A percentile compares a stretch with the other conserved stretches of the same genome.
These are phyloP conservation scores for Acanthurus lineatus DNA, from an alignment of 2,797 vertebrate species.

Conservation along the genomic window DNA sequence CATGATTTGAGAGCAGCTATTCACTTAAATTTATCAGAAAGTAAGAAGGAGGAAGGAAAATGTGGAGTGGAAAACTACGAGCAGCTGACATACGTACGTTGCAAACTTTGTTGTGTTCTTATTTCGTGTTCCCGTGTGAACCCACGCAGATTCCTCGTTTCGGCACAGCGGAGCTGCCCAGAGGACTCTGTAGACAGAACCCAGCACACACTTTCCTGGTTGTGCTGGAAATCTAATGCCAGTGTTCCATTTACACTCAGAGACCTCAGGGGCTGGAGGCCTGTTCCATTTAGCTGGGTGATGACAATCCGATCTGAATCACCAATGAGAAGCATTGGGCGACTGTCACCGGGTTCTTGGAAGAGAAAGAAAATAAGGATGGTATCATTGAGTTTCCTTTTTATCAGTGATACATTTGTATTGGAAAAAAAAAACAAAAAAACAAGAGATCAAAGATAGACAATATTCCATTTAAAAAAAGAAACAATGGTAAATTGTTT, in stretches of 20 bases:
- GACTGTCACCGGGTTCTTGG: conserved; percentile 89
- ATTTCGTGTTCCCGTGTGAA: conserved; percentile 89
- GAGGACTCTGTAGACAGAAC: conserved; percentile 88
- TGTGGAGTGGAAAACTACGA: not conserved
- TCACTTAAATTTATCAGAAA: conserved; percentile 9
- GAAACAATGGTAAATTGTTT: not conserved
- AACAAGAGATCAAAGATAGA: not conserved
- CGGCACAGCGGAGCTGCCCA: conserved; percentile 90
- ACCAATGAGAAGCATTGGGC: conserved; percentile 90
- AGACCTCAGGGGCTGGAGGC: conserved; percentile 82
- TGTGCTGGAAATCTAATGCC: conserved; percentile 91
- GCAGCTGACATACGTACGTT: conserved; percentile 83
- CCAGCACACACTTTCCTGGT: conserved; percentile 92
- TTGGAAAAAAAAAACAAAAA: conserved; percentile 6
- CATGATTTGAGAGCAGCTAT: conserved; percentile 17
- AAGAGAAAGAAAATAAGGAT: conserved; percentile 2
- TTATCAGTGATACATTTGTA: conserved; percentile 12
- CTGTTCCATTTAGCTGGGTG: conserved; percentile 91
- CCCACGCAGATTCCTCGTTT: conserved; percentile 85
- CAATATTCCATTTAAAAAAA: not conserved
- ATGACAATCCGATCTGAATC: conserved; percentile 89
- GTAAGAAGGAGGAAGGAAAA: not conserved
- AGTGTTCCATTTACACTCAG: conserved; percentile 88
- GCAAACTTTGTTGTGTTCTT: conserved; percentile 88
- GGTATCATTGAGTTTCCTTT: not conserved